Evolutionary conservation across 2,113 vertebrate genomes (phyloP).

Genomic region (Pelodiscus sinensis): DNA sequence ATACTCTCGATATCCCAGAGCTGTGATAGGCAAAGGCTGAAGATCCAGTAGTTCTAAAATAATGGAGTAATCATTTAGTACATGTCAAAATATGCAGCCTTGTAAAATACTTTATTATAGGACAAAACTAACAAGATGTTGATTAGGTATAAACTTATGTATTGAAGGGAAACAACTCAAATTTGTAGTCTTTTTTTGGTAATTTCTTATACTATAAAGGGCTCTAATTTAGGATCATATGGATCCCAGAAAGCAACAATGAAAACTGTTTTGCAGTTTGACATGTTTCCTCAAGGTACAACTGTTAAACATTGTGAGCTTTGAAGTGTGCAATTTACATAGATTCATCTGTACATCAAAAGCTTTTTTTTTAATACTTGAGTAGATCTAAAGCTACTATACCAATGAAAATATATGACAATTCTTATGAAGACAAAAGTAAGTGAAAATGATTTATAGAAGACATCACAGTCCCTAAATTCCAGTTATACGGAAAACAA

Average conservation of each 20-base stretch:
- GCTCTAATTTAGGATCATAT: background rate
- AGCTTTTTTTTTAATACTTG: background rate
- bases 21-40: conserved; percentile 91
- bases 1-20: conserved; percentile 86
- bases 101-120: background rate
- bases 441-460: background rate
- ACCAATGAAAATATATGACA: background rate
- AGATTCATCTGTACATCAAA: conserved; percentile 11
- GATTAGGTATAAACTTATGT: background rate
- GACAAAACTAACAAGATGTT: background rate
- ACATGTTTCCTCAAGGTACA: background rate
- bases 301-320: background rate
- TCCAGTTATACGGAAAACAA: background rate
- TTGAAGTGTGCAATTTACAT: background rate
- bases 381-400: background rate
- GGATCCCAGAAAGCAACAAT: background rate
- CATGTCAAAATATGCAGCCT: background rate
- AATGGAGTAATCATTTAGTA: conserved; percentile 3
- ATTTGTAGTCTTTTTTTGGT: background rate
- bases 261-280: conserved; percentile 2
- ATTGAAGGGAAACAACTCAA: background rate
- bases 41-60: conserved; percentile 94
- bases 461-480: background rate
- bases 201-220: background rate
- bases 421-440: conserved; percentile 17